Conservation (phyloP, 1,140 invertebrate genomes). For the Coboldia fuscipes region DNA sequence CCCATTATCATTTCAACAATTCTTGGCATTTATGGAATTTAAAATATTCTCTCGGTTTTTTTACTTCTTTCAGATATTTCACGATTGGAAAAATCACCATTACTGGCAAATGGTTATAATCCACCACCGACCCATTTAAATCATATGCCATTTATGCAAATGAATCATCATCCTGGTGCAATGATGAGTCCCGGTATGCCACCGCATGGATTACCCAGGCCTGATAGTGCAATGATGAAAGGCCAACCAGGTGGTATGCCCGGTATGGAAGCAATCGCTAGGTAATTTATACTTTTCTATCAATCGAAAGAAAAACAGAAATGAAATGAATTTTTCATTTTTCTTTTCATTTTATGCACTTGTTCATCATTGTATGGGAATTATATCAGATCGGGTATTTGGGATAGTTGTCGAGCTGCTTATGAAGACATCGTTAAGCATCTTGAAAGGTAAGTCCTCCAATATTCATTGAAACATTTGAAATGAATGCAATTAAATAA, state of each 20-base stretch:
- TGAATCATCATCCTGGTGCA: conserved; percentile 48
- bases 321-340: background rate
- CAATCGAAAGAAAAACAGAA: conserved; percentile 2
- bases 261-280: conserved; percentile 66
- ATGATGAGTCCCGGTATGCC: conserved; percentile 73
- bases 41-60: too few species aligned
- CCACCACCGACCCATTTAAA: conserved; percentile 74
- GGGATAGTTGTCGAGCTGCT: conserved; percentile 81
- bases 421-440: conserved; percentile 87
- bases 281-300: conserved; percentile 26
- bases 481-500: too few species aligned
- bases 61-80: conserved; percentile 46
- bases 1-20: too few species aligned
- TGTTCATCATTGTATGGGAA: too few species aligned
- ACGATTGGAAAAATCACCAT: conserved; percentile 72
- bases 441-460: conserved; percentile 57
- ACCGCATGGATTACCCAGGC: conserved; percentile 50
- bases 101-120: conserved; percentile 84
- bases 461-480: too few species aligned
- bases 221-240: conserved; percentile 52
- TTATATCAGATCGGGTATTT: conserved; percentile 62
- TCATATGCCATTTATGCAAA: conserved; percentile 77
- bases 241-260: conserved; percentile 37
- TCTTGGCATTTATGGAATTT: too few species aligned
- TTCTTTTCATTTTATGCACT: too few species aligned